A percentile compares a stretch with the other conserved stretches of the same genome.
Evolutionary conservation across 2,888 invertebrate genomes (phyloP).

Genomic region (Zygogramma bicolorata): DNA sequence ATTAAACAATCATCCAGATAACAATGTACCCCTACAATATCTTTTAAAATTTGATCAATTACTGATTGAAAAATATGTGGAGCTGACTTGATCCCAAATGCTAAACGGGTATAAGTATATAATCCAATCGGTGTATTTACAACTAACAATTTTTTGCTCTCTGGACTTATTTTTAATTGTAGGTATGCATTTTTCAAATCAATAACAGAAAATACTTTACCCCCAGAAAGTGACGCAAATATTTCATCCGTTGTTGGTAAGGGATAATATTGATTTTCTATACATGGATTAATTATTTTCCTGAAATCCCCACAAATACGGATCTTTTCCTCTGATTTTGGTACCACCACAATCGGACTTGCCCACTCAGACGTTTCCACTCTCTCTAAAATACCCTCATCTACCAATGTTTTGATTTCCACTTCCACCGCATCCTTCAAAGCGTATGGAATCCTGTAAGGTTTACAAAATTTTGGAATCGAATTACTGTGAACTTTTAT

Average conservation of each 20-base stretch:
- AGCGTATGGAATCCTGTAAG: slow-evolving; percentile 13
- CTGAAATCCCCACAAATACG: slow-evolving; percentile 58
- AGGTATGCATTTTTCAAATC: slow-evolving; percentile 26
- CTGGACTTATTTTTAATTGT: slow-evolving; percentile 21
- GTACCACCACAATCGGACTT: slow-evolving; percentile 55
- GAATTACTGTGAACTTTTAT: background rate
- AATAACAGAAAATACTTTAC: slow-evolving; percentile 18
- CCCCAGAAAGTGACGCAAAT: slow-evolving; percentile 23
- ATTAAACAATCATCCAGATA: slow-evolving; percentile 29
- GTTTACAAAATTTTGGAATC: slow-evolving; percentile 10
- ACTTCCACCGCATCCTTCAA: background rate
- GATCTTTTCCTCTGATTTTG: slow-evolving; percentile 48
- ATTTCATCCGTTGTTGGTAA: slow-evolving; percentile 24
- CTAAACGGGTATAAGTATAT: slow-evolving; percentile 21
- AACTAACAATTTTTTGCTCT: slow-evolving; percentile 16
- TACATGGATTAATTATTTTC: slow-evolving; percentile 26
- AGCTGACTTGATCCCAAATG: slow-evolving; percentile 20
- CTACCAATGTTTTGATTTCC: slow-evolving; percentile 39
- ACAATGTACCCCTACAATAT: slow-evolving; percentile 18
- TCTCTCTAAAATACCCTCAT: slow-evolving; percentile 19
- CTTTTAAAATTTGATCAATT: slow-evolving; percentile 29
- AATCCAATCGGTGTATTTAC: slow-evolving; percentile 37
- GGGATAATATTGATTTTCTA: slow-evolving; percentile 23
- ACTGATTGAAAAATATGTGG: slow-evolving; percentile 27
- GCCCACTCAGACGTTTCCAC: slow-evolving; percentile 54